Base-by-base conservation (phyloP, 2,888 invertebrate genomes). In the Noctua pronuba region DNA sequence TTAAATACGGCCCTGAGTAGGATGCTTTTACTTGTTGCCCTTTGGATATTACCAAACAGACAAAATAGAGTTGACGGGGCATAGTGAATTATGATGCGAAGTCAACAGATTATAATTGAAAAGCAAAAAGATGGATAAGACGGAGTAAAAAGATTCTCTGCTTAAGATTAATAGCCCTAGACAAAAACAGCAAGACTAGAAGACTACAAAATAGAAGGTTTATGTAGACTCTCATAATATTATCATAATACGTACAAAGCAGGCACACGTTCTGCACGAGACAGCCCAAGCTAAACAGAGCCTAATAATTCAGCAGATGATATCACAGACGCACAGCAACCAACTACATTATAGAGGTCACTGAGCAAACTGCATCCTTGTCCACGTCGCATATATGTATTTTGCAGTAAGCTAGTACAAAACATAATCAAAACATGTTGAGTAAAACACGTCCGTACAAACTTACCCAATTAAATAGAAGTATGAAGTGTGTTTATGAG, bases 201-300 rank as follows among this genome's bases (percentile, higher is more conserved):
- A n/a, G n/a, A n/a, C n/a, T n/a, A n/a, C n/a, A n/a, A n/a, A n/a
- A n/a, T n/a, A n/a, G 28, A 6, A 46, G 21, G 0, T 18, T 58
- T n/a, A 49, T 16, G 58, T 31, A 52, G n/a, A 18, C 41, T 60
- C 5, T 55, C 21, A 49, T 62, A 66, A 80, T 24, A 73, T 41
- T 35, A 80, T n/a, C 4, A 74, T 52, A 60, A 44, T 44, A 68
- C 24, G 31, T 55, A 38, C n/a, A 46, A 65, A 49, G 0, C 52
- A 52, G n/a, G 11, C 31, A 35, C 21, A 55, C 7, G 41, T 28
- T 60, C 70, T 82, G 80, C 69, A 44, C 10, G 21, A 52, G 77
- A 80, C 80, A 77, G 77, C 31, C 78, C 73, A 84, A 86, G 66
- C 60, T 66, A 76, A 60, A 60, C 82, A 70, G 52, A 82, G 77